Percentiles rank a stretch among this genome's conserved stretches.
phyloP scores from a whole-genome alignment of 2,113 vertebrate genomes.

The Anthoscopus minutus region DNA sequence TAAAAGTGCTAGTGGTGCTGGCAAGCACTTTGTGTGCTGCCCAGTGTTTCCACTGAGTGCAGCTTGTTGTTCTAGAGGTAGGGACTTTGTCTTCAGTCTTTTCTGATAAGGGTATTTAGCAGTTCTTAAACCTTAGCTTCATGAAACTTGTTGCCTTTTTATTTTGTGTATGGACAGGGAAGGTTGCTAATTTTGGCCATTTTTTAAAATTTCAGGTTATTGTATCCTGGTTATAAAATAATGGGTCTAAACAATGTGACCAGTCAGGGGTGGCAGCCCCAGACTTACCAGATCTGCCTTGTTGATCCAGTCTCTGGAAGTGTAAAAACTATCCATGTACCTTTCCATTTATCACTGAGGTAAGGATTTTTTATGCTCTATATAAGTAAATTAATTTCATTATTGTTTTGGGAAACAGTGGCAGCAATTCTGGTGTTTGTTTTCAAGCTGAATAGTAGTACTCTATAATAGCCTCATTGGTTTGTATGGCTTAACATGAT shows the following conservation, averaged over 20 bases:
- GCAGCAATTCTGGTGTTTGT: background rate
- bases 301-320: conserved; percentile 85
- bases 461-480: background rate
- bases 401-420: background rate
- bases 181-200: background rate
- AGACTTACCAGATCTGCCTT: conserved; percentile 95
- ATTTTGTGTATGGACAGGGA: background rate
- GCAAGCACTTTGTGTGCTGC: background rate
- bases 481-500: background rate
- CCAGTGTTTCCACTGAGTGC: background rate
- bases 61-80: background rate
- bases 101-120: background rate
- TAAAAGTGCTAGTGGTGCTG: background rate
- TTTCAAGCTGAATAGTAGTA: background rate
- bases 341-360: conserved; percentile 96
- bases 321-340: conserved; percentile 85
- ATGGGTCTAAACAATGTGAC: conserved; percentile 98
- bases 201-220: conserved; percentile 69
- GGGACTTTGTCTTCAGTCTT: background rate
- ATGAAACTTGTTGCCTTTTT: background rate
- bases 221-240: conserved; percentile 95
- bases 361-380: conserved; percentile 13
- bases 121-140: background rate
- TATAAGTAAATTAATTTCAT: background rate
- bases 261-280: conserved; percentile 93